Base-by-base conservation (phyloP, 2,888 invertebrate species). In the Drosophila incognita region DNA sequence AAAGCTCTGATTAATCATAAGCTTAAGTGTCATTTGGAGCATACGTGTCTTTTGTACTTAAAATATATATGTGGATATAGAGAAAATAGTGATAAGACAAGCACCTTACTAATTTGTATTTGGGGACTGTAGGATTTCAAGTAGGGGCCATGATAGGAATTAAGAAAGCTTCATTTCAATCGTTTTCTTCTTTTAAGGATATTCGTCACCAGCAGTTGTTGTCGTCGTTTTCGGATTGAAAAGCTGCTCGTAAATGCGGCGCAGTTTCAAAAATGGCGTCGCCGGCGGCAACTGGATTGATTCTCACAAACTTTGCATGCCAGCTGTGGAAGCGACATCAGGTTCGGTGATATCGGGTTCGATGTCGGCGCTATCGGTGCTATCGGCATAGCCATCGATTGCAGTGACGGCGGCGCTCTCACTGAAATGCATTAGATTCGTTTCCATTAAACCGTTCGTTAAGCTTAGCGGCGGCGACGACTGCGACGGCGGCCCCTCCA, bases 371-470 rank as follows among this genome's bases (percentile, higher is more conserved):
- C n/a, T 38, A 7, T 42, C 36, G 18, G 15, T 46, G 36, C n/a
- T 38, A 7, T 48, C 63, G 15, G 29, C 61, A 36, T 48, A 48
- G 10, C 27, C 27, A 31, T 68, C 72, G 10, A 54, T 48, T 5
- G 67, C 53, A 1, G 46, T 46, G 46, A 54, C 62, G 4, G 69
- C 79, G 4, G 71, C 71, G n/a, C 89, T 90, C 62, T 89, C 87
- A 24, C 96, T 18, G 96, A 97, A 97, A 93, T 96, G 96, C 92
- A 97, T 94, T 88, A 96, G 94, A 92, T 96, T 96, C 90, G 87
- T 87, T 59, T 89, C 89, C 64, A 90, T 77, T 4, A 87, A 53
- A 0, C 81, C 87, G 61, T 96, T 95, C 83, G 95, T 95, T 91
- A 96, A 96, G 83, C 96, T 96, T 33, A 96, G 95, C 4, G 96